Evolutionary conservation across 2,888 invertebrate species (phyloP).

Genomic region (Hoplodrina blanda): DNA sequence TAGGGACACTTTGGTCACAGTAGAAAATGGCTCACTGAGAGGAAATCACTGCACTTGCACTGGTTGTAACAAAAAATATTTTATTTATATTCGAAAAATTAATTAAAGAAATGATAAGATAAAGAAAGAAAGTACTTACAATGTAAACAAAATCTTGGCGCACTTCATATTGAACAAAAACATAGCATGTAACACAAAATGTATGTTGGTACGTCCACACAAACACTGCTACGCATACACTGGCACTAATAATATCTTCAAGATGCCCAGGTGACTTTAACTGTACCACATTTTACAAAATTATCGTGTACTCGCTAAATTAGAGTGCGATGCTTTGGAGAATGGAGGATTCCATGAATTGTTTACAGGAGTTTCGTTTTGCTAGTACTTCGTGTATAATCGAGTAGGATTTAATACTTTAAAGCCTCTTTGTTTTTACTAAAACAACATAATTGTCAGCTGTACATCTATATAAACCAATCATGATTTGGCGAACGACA

Average conservation of each 20-base stretch:
- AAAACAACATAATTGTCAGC: too few species aligned
- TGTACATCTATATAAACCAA: too few species aligned
- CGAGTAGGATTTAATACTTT: background rate
- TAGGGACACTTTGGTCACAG: too few species aligned
- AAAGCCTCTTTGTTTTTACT: too few species aligned
- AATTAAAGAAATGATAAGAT: background rate
- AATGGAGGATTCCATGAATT: conserved; percentile 14
- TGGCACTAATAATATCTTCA: conserved; percentile 64
- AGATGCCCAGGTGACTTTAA: conserved; percentile 48
- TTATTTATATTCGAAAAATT: too few species aligned
- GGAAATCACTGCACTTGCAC: too few species aligned
- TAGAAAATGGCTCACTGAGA: too few species aligned
- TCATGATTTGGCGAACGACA: too few species aligned
- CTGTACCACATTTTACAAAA: conserved; percentile 69
- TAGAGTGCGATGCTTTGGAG: conserved; percentile 54
- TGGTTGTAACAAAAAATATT: too few species aligned
- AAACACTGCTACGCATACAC: conserved; percentile 61
- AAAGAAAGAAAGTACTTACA: conserved; percentile 68
- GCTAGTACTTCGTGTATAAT: background rate
- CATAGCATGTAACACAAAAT: conserved; percentile 28
- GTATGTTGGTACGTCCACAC: conserved; percentile 56
- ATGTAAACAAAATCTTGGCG: conserved; percentile 56
- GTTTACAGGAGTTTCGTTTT: background rate
- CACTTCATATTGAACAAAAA: conserved; percentile 67
- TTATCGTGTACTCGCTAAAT: conserved; percentile 74